Percentiles rank a stretch among this genome's conserved stretches.
Evolutionary conservation across 2,888 invertebrate species (phyloP).

Genomic region (Pollenia amentaria): DNA sequence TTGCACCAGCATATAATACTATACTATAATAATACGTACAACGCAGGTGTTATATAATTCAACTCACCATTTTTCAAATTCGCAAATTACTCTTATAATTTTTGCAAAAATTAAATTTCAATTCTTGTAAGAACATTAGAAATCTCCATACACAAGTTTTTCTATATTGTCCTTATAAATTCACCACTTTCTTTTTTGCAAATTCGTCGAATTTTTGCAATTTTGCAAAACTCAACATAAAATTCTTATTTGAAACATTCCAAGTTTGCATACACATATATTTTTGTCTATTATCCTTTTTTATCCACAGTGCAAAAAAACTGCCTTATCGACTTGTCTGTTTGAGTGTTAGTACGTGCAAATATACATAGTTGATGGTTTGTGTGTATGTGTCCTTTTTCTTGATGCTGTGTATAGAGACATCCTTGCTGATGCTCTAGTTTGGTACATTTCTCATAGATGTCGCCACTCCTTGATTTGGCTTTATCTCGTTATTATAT

Average conservation of each 20-base stretch:
- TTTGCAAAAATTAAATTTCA: too few relatives aligned
- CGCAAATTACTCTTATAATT: too few relatives aligned
- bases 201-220: neutral
- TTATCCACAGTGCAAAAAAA: slow-evolving; percentile 26
- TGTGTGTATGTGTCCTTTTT: slow-evolving; percentile 12
- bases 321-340: slow-evolving; percentile 53
- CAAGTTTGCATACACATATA: slow-evolving; percentile 6
- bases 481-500: neutral
- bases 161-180: neutral
- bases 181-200: slow-evolving; percentile 7
- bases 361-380: neutral
- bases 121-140: too few relatives aligned
- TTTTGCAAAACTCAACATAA: slow-evolving; percentile 36
- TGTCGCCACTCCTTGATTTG: slow-evolving; percentile 2
- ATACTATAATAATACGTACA: too few relatives aligned
- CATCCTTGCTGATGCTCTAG: slow-evolving; percentile 18
- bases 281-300: slow-evolving; percentile 5
- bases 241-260: slow-evolving; percentile 53
- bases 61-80: too few relatives aligned
- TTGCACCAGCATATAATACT: too few relatives aligned
- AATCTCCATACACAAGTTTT: too few relatives aligned
- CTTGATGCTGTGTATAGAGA: slow-evolving; percentile 43
- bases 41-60: too few relatives aligned
- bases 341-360: slow-evolving; percentile 14
- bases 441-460: slow-evolving; percentile 58